Evolutionary conservation across 1,140 invertebrate species (phyloP).

Genomic region (Drosophila tsacasi): DNA sequence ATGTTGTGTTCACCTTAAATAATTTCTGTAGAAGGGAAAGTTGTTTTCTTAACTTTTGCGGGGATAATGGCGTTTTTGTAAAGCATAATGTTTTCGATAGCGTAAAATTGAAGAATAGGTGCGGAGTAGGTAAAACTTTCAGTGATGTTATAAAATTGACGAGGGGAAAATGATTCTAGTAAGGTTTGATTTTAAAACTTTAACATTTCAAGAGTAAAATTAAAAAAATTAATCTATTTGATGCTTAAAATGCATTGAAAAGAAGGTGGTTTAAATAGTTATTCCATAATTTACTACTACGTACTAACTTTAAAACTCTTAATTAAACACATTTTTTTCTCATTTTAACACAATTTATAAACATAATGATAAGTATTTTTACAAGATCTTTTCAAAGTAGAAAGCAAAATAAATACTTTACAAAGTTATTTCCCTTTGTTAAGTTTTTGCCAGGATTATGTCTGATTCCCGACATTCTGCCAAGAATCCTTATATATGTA

Average conservation of each 20-base stretch:
- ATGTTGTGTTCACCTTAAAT: not conserved
- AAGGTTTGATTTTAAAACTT: too few relatives aligned
- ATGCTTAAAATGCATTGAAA: too few relatives aligned
- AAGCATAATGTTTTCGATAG: not conserved
- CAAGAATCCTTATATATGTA: constrained; percentile 42
- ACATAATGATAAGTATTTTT: not conserved
- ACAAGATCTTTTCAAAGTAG: not conserved
- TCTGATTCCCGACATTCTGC: constrained; percentile 6
- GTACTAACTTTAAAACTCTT: too few relatives aligned
- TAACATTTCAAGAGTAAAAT: too few relatives aligned
- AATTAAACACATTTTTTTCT: too few relatives aligned
- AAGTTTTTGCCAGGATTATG: constrained; percentile 20
- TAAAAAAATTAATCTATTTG: too few relatives aligned
- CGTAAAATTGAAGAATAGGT: not conserved
- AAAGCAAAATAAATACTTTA: too few relatives aligned
- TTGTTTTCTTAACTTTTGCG: not conserved
- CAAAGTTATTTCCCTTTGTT: not conserved
- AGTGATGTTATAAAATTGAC: too few relatives aligned
- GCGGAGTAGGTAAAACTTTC: not conserved
- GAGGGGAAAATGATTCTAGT: too few relatives aligned
- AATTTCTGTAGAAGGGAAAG: constrained; percentile 3
- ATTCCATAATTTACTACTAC: too few relatives aligned
- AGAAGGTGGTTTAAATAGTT: too few relatives aligned
- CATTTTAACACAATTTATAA: too few relatives aligned
- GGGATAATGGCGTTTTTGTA: not conserved